Conservation (phyloP, 2,888 invertebrate genomes). For the Encarsia formosa region DNA sequence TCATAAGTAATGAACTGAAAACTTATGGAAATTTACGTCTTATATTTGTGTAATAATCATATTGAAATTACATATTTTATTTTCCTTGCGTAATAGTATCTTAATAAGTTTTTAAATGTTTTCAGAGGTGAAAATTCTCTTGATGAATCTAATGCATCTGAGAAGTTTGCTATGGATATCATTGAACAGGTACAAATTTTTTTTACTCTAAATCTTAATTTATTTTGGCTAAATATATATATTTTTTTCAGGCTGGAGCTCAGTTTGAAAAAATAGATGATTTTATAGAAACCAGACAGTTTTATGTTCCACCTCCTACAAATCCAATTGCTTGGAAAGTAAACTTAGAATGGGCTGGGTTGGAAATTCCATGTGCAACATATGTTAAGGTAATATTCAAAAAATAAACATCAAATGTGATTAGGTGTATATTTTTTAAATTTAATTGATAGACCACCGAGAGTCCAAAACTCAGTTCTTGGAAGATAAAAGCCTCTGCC, state of each 20-base stretch:
- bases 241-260: slow-evolving; percentile 24
- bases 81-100: neutral
- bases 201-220: neutral
- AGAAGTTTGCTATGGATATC: slow-evolving; percentile 29
- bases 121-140: slow-evolving; percentile 30
- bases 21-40: slow-evolving; percentile 19
- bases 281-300: slow-evolving; percentile 27
- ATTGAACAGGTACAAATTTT: slow-evolving; percentile 27
- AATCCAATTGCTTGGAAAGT: slow-evolving; percentile 24
- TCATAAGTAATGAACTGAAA: slow-evolving; percentile 21
- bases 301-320: slow-evolving; percentile 23
- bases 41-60: slow-evolving; percentile 33
- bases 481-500: slow-evolving; percentile 9
- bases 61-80: neutral
- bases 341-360: slow-evolving; percentile 28
- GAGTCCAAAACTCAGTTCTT: slow-evolving; percentile 1
- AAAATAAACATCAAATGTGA: neutral
- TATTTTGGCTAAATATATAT: neutral
- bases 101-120: slow-evolving; percentile 7
- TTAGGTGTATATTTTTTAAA: neutral
- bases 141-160: slow-evolving; percentile 25
- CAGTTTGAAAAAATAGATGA: slow-evolving; percentile 29
- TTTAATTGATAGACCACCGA: neutral
- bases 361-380: slow-evolving; percentile 28
- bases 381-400: slow-evolving; percentile 32